Conservation (phyloP, 2,113 vertebrate species). For the Crypturellus undulatus region DNA sequence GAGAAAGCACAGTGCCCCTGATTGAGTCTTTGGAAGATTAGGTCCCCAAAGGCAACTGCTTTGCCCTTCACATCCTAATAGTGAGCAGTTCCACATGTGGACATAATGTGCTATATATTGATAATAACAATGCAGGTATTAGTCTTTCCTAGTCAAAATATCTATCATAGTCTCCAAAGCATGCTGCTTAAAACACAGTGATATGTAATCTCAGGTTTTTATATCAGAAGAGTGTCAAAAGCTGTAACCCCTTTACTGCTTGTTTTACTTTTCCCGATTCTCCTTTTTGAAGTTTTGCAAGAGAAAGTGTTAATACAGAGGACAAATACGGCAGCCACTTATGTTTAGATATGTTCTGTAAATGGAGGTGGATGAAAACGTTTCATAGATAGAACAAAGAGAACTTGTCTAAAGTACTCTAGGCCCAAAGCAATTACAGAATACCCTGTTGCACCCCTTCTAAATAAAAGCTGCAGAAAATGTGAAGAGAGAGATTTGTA, state of each 20-base stretch:
- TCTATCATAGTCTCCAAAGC: neutral
- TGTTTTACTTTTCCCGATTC: neutral
- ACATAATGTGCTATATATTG: neutral
- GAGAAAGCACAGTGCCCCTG: neutral
- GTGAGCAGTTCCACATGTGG: neutral
- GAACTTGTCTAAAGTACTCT: neutral
- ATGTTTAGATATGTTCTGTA: neutral
- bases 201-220: conserved; percentile 4
- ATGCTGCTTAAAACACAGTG: neutral
- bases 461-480: neutral
- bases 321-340: neutral
- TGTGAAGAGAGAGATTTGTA: neutral
- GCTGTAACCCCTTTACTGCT: neutral
- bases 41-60: neutral
- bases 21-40: neutral
- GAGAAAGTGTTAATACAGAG: neutral
- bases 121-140: neutral
- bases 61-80: neutral
- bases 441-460: neutral
- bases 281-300: neutral
- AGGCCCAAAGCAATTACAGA: neutral
- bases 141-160: neutral
- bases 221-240: neutral
- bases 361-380: neutral
- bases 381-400: neutral